Conservation (phyloP, 1,140 invertebrate genomes). For the Centruroides sculpturatus region DNA sequence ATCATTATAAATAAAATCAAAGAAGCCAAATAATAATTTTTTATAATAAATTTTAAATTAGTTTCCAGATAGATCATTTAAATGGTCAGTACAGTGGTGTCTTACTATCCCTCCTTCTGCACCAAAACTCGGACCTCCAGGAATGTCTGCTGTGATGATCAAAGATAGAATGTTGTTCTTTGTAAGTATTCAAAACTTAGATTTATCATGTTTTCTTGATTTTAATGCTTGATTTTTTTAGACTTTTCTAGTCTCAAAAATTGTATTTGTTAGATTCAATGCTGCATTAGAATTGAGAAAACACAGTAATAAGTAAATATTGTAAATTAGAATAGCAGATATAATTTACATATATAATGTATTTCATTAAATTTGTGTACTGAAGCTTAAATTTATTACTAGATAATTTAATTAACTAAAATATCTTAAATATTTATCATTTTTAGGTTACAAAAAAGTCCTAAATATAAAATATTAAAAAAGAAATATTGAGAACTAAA, state of each 20-base stretch:
- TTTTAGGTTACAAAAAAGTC: no score
- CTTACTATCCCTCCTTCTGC: conserved; percentile 75
- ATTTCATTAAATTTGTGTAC: no score
- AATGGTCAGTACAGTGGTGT: conserved; percentile 81
- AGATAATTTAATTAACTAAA: no score
- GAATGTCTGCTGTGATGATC: conserved; percentile 62
- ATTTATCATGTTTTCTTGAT: background rate
- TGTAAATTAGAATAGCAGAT: no score
- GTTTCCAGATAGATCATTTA: conserved; percentile 45
- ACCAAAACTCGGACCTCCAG: conserved; percentile 56
- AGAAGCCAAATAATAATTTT: background rate
- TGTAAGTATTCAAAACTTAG: conserved; percentile 31
- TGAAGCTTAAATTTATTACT: no score
- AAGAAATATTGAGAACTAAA: no score
- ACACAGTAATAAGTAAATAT: no score
- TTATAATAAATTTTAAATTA: conserved; percentile 11
- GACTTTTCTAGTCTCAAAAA: conserved; percentile 10
- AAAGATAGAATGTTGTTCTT: conserved; percentile 79
- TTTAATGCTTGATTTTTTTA: background rate
- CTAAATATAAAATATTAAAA: no score
- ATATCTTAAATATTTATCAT: no score
- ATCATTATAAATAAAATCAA: background rate
- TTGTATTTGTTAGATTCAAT: background rate
- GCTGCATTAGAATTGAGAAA: no score
- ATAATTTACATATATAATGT: no score